Percentiles rank a stretch among this genome's conserved stretches.
These are phyloP conservation scores for Casuarius casuarius DNA, from an alignment of 2,113 vertebrate genomes.

Conservation along the genomic window DNA sequence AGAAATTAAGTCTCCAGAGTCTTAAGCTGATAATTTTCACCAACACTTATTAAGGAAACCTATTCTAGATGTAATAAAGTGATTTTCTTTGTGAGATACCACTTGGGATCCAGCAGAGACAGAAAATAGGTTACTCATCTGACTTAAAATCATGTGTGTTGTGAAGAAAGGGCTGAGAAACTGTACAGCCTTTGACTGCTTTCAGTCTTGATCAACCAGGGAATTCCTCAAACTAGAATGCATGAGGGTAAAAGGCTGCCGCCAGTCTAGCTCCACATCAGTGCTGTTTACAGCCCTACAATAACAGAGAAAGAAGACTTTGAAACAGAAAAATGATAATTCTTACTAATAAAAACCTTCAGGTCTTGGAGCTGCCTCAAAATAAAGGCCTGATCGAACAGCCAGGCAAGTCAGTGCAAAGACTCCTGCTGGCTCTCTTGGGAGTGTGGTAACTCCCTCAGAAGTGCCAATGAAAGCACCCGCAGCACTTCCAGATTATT, in stretches of 20 bases:
- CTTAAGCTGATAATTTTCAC: slow-evolving; percentile 1
- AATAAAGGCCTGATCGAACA: not conserved
- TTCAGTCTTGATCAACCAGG: slow-evolving; percentile 20
- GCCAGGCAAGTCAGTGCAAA: not conserved
- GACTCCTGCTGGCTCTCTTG: not conserved
- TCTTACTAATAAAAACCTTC: slow-evolving; percentile 34
- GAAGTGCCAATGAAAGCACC: not conserved
- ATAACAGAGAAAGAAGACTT: not conserved
- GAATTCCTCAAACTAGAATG: slow-evolving; percentile 41
- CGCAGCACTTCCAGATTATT: slow-evolving; percentile 14
- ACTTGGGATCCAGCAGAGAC: slow-evolving; percentile 24
- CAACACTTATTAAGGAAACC: slow-evolving; percentile 22
- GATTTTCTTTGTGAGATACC: slow-evolving; percentile 44
- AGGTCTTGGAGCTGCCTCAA: slow-evolving; percentile 4
- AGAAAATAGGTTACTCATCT: slow-evolving; percentile 36
- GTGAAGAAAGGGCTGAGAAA: not conserved
- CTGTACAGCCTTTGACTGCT: not conserved
- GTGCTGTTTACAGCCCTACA: not conserved
- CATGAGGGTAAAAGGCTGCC: slow-evolving; percentile 7
- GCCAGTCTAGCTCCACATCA: not conserved
- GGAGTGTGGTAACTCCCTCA: not conserved
- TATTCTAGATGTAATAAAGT: slow-evolving; percentile 47
- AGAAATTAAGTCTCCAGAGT: not conserved
- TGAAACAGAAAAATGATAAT: slow-evolving; percentile 35
- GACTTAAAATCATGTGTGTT: not conserved